phyloP scores from a whole-genome alignment of 2,888 invertebrate species.

The Aplocera efformata region DNA sequence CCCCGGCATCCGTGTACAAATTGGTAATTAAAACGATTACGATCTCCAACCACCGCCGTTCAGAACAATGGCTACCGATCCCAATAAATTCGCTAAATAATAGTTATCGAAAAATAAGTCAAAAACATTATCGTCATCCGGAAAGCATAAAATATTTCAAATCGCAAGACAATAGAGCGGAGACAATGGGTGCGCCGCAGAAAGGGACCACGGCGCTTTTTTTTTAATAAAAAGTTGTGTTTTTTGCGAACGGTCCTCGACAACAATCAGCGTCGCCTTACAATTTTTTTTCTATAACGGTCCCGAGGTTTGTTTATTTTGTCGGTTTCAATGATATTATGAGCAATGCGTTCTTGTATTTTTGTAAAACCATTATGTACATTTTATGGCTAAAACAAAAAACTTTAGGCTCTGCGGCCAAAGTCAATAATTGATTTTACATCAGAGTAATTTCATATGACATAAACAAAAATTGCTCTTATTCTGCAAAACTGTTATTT shows the following conservation, averaged over 20 bases:
- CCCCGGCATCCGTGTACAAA: slow-evolving; percentile 59
- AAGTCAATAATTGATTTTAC: slow-evolving; percentile 10
- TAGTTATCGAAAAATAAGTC: slow-evolving; percentile 76
- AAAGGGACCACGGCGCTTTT: slow-evolving; percentile 57
- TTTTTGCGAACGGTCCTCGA: slow-evolving; percentile 68
- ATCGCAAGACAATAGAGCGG: slow-evolving; percentile 72
- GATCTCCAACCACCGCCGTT: slow-evolving; percentile 35
- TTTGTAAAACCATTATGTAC: slow-evolving; percentile 30
- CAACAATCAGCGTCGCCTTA: slow-evolving; percentile 69
- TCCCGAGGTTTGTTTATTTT: slow-evolving; percentile 69
- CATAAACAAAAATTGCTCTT: no score
- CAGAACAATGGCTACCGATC: slow-evolving; percentile 46
- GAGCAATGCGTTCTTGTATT: slow-evolving; percentile 51
- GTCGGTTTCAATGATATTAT: slow-evolving; percentile 53
- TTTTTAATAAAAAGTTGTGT: slow-evolving; percentile 54
- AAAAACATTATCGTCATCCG: slow-evolving; percentile 75
- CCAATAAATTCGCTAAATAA: slow-evolving; percentile 77
- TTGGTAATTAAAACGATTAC: slow-evolving; percentile 51
- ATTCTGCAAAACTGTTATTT: no score
- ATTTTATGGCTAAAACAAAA: slow-evolving; percentile 14
- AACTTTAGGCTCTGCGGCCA: slow-evolving; percentile 4
- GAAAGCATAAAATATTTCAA: slow-evolving; percentile 78
- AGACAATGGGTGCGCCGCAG: slow-evolving; percentile 74
- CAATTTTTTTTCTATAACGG: slow-evolving; percentile 68
- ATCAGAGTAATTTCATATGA: no score